Base-by-base conservation (phyloP, 2,888 invertebrate species). In the Oeneis ivallda region DNA sequence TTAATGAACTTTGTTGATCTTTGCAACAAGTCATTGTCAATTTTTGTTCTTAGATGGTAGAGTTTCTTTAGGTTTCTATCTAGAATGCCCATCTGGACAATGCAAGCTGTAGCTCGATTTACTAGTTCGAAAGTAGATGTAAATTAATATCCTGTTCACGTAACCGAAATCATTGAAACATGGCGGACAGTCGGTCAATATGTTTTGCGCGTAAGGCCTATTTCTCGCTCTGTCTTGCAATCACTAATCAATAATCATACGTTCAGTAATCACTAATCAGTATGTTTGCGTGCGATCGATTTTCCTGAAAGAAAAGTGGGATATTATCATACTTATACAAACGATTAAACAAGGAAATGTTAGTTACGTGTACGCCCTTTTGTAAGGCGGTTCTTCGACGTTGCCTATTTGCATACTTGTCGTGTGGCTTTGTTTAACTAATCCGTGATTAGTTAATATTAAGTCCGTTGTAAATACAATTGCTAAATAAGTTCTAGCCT, bases 291-390 rank as follows among this genome's bases (percentile, higher is more conserved):
- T 88, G 86, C 73, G 56, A 63, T 70, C 65, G 76, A 70, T 81
- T 83, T 90, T 88, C 88, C 89, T 88, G 87, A 85, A 76, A 76
- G 79, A 79, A 86, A 85, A 85, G 87, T 83, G 81, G 82, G 79
- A 82, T 79, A 84, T 85, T 83, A 84, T 79, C 85, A 86, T 89
- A 86, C 83, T 84, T 85, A 88, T 84, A 85, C 79, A 79, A 78
- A 81, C 73, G 72, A 62, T 68, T 71, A 60, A 58, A 64, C 58
- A 69, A 53, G 62, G 65, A 69, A 67, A 62, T 41, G 41, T 70
- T 72, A 77, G 76, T 78, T 63, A 64, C 53, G 66, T 54, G 57
- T 66, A 62, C 57, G 70, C 57, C 57, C 47, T 64, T 64, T 39
- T 62, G 47, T 11, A 8, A 34, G 47, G 47, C 66, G 50, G 65